phyloP scores from a whole-genome alignment of 2,888 invertebrate genomes.

The Drosophila neutralis region DNA sequence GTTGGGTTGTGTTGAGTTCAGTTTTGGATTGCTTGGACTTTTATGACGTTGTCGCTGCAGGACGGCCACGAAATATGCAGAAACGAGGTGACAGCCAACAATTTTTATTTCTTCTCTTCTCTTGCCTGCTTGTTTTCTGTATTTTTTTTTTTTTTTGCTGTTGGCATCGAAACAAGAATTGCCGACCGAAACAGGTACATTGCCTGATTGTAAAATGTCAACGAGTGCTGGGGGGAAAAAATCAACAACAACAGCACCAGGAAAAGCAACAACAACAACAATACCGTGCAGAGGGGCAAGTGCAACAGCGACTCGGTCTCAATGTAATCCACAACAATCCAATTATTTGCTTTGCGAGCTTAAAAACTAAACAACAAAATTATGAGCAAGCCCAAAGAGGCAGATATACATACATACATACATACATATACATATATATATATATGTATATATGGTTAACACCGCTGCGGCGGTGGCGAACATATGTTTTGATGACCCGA shows the following conservation, averaged over 20 bases:
- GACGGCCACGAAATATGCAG: constrained; percentile 63
- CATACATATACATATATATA: neutral
- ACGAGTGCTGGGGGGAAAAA: constrained; percentile 22
- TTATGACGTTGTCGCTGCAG: constrained; percentile 58
- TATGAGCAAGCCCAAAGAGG: constrained; percentile 52
- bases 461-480: constrained; percentile 49
- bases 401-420: neutral
- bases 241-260: neutral
- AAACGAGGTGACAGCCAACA: constrained; percentile 71
- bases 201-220: constrained; percentile 64
- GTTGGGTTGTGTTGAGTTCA: constrained; percentile 20
- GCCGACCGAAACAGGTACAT: constrained; percentile 64
- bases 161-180: constrained; percentile 49
- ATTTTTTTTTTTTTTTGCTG: constrained; percentile 6
- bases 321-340: constrained; percentile 62
- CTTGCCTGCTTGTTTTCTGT: neutral
- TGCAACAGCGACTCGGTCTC: constrained; percentile 33
- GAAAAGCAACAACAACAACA: neutral
- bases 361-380: constrained; percentile 65
- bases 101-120: constrained; percentile 47
- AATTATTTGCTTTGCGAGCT: constrained; percentile 65
- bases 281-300: constrained; percentile 13
- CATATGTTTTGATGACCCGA: constrained; percentile 70
- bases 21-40: constrained; percentile 43
- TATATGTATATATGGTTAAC: constrained; percentile 29